These are phyloP conservation scores for Zoanthus solanderi DNA, from an alignment of 92 coral and sea anemone species.

Conservation along the genomic window DNA sequence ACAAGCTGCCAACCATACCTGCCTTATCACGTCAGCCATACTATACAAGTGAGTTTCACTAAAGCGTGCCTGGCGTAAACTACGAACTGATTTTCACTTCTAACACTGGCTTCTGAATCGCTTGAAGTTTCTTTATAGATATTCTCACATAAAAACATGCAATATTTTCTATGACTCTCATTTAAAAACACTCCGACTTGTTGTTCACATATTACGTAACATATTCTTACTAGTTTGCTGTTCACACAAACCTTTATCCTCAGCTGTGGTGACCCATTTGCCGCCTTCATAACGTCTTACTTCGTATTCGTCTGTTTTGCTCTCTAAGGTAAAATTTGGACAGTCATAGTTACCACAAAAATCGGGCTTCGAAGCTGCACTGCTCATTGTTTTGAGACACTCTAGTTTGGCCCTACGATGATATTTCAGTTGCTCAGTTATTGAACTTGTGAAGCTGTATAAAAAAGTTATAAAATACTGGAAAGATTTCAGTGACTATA, in stretches of 20 bases:
- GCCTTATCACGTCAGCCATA: no score
- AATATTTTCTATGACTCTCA: no score
- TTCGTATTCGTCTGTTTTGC: conserved; percentile 37
- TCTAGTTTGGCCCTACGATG: background rate
- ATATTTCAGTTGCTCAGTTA: background rate
- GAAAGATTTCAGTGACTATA: background rate
- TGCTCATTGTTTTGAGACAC: background rate
- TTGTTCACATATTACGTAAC: no score
- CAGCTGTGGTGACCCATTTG: conserved; percentile 15
- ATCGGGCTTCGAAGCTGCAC: conserved; percentile 4
- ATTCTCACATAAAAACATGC: no score
- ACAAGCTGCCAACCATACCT: no score
- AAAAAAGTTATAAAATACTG: background rate
- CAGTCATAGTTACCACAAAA: conserved; percentile 30
- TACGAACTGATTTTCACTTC: no score
- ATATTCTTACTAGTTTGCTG: no score
- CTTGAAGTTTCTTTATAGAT: no score
- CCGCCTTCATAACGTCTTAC: conserved; percentile 21
- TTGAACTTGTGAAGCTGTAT: background rate
- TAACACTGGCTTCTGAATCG: no score
- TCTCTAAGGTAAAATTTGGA: conserved; percentile 14
- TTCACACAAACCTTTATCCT: background rate
- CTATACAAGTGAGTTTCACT: no score
- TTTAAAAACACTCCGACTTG: no score
- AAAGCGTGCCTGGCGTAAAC: no score